Base-by-base conservation (phyloP, 2,797 vertebrate genomes). In the Malurus splendens region DNA sequence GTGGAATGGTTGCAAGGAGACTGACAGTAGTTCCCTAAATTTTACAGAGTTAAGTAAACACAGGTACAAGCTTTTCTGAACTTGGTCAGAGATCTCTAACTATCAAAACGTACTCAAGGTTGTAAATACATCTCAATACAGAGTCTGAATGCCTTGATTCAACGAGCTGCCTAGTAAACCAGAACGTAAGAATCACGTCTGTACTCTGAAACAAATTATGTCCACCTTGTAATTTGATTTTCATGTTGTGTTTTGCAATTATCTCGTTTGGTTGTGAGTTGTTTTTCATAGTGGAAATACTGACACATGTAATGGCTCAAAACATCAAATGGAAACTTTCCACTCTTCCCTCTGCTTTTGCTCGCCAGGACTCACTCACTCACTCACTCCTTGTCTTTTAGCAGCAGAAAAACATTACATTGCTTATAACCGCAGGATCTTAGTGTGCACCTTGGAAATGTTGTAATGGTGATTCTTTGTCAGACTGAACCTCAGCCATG, bases 251-350 rank as follows among this genome's bases (percentile, higher is more conserved):
- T 74, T 85, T 85, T 91, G 72, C 66, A 85, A 38, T 55, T 82
- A 80, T 51, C 57, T 87, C 51, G 51, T 82, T 87, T 89, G 65
- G 72, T 61, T 92, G 51, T 59, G 72, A 91, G 41, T 81, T 66
- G 66, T 84, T 73, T 48, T 51, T 77, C 68, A 66, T 95, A 97
- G 95, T 96, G 94, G 96, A 97, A 96, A 95, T 96, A 96, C 90
- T 96, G 94, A 94, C 90, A 88, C 74, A 93, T 82, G 47, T 71
- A 90, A 74, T 87, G 55, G 38, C 41, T 89, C 33, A 75, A 68
- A 74, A 59, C 19, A 89, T 33, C 84, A 82, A 91, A 60, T 45
- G 61, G 88, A 89, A 94, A 50, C 18, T 85, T 90, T 80, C 54
- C 57, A 80, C 30, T 66, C 39, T 71, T 72, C 41, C 30, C 18